Base-by-base conservation (phyloP, 2,888 invertebrate genomes). In the Drosophila nigricruria region DNA sequence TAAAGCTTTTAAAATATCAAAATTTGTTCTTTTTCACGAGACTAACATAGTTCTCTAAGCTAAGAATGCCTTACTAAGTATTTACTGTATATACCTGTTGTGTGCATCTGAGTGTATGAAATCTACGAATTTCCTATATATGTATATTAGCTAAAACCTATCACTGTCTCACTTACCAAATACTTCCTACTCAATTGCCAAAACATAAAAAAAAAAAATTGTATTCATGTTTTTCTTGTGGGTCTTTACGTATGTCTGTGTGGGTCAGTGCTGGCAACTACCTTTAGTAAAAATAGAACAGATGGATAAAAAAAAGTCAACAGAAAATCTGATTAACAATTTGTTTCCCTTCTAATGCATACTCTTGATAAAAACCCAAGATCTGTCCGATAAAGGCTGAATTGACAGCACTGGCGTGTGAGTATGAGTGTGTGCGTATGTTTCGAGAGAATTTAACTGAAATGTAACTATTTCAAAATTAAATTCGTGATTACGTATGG, bases 61-160 rank as follows among this genome's bases (percentile, higher is more conserved):
- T 73, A 70, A 43, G 43, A 72, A 77, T 58, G 64, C 25, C 65
- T 72, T 77, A 77, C 36, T 47, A 73, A 62, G 42, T 58, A 59
- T 66, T 56, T 57, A 73, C 73, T 62, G 45, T 58, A 52, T 73
- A 62, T 63, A 66, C 73, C 67, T 78, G 62, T 73, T 40, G 42
- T 62, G 78, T 75, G 75, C 58, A 67, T 66, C 59, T 73, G 67
- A 66, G 57, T 81, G 54, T 88, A 76, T 80, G 86, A 85, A 82
- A 70, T 79, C 70, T 82, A 82, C 77, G 40, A 57, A 67, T 73
- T 56, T 27, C 54, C 49, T 70, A 56, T 23, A 23, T 43, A 57
- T 60, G 45, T 34, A 52, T 47, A 63, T 67, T 47, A 76, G 63
- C 58, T 76, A 76, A 67, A 30, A 64, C 43, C 74, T 79, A 79